Percentiles rank a stretch among this genome's conserved stretches.
Conservation (phyloP, 2,888 invertebrate genomes). For the Rhagonycha lutea region DNA sequence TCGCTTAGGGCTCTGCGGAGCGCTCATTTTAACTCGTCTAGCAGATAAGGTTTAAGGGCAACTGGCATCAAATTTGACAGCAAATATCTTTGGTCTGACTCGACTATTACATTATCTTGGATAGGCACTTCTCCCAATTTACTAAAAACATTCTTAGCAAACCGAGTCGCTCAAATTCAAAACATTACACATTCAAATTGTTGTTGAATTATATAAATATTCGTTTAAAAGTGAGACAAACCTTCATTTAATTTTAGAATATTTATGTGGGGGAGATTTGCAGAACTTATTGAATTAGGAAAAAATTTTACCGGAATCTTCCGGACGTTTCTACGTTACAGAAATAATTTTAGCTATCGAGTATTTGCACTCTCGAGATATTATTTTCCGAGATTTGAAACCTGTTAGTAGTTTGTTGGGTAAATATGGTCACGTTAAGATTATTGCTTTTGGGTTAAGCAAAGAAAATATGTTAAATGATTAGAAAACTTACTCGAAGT, state of each 20-base stretch:
- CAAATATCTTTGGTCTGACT: no score
- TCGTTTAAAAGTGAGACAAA: background rate
- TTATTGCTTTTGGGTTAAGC: conserved; percentile 98
- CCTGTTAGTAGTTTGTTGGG: conserved; percentile 96
- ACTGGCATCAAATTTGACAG: no score
- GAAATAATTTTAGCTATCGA: background rate
- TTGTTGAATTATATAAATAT: background rate
- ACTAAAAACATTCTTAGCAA: no score
- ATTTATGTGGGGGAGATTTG: background rate
- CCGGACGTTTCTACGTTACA: background rate
- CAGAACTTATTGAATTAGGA: background rate
- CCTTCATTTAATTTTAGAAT: background rate
- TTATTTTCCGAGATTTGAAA: conserved; percentile 98
- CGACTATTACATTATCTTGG: no score
- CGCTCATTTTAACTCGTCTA: no score
- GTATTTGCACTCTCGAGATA: conserved; percentile 50
- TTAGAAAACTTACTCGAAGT: conserved; percentile 93
- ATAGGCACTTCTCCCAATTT: no score
- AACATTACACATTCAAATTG: no score
- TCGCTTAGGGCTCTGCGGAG: no score
- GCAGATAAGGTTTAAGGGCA: no score
- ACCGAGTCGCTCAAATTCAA: no score
- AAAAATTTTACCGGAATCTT: background rate
- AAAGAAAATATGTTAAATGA: conserved; percentile 98
- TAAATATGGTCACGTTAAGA: conserved; percentile 99